Percentiles rank a stretch among this genome's conserved stretches.
phyloP scores from a whole-genome alignment of 2,888 invertebrate species.

The Sympetrum striolatum region DNA sequence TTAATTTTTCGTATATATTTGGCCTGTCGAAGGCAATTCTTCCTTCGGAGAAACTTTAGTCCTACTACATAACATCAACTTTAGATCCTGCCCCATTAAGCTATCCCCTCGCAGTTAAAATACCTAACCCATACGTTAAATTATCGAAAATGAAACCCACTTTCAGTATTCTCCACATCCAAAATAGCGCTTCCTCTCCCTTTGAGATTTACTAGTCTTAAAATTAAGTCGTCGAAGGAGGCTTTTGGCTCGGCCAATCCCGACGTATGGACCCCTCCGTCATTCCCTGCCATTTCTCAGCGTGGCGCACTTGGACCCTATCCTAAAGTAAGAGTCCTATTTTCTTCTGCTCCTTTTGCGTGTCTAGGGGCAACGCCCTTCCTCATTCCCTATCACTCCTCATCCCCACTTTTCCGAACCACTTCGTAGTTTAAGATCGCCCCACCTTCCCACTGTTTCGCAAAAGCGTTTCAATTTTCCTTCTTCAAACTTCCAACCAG shows the following conservation, averaged over 20 bases:
- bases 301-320: conserved; percentile 28
- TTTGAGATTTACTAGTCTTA: no score
- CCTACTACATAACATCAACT: no score
- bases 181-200: no score
- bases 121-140: no score
- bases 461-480: not conserved
- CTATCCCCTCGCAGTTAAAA: no score
- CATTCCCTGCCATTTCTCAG: not conserved
- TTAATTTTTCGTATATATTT: no score
- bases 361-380: not conserved
- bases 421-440: not conserved
- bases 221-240: no score
- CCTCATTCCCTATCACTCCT: not conserved
- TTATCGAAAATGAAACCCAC: no score
- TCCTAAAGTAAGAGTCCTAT: conserved; percentile 14
- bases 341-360: not conserved
- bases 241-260: not conserved
- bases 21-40: no score
- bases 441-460: not conserved
- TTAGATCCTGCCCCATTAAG: no score
- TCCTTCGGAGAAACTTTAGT: no score
- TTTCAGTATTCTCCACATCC: no score
- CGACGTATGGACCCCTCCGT: not conserved
- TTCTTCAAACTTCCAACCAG: not conserved
- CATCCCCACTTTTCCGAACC: not conserved